These are phyloP conservation scores for Zosterops borbonicus DNA, from an alignment of 2,113 vertebrate genomes.

Conservation along the genomic window DNA sequence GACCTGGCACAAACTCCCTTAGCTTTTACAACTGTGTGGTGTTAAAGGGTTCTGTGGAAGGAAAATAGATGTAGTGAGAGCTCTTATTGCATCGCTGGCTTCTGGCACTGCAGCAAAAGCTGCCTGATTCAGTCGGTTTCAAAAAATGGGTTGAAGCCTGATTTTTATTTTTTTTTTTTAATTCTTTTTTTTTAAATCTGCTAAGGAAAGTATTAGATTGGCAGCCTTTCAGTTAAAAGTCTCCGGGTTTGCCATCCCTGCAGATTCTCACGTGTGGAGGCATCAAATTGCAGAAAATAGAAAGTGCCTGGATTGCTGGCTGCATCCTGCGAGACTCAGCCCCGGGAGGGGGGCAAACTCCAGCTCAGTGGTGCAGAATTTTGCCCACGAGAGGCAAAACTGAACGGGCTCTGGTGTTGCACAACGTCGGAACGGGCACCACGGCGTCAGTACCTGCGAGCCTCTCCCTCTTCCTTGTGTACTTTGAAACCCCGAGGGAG, in stretches of 20 bases:
- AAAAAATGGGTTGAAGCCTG: neutral
- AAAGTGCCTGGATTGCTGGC: accelerated
- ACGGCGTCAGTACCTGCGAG: neutral
- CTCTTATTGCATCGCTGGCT: neutral
- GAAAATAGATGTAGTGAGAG: conserved; percentile 13
- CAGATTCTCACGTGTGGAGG: neutral
- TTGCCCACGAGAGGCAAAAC: neutral
- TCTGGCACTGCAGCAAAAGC: neutral
- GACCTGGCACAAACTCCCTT: conserved; percentile 50
- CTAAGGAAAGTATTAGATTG: neutral
- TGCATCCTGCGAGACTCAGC: neutral
- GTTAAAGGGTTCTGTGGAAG: conserved; percentile 11
- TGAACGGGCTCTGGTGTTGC: neutral
- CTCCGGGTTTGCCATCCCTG: neutral
- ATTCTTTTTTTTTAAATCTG: neutral
- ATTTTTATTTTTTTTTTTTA: neutral
- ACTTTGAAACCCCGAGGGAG: conserved; percentile 49
- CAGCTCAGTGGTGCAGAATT: neutral
- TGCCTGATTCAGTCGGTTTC: neutral
- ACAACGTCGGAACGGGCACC: neutral
- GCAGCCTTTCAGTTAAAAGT: neutral
- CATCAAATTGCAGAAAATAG: neutral
- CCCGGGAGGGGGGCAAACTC: neutral
- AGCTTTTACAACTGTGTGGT: neutral
- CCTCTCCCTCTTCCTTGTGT: conserved; percentile 36